Evolutionary conservation across 2,113 vertebrate genomes (phyloP).

Genomic region (Motacilla tschutschensis): DNA sequence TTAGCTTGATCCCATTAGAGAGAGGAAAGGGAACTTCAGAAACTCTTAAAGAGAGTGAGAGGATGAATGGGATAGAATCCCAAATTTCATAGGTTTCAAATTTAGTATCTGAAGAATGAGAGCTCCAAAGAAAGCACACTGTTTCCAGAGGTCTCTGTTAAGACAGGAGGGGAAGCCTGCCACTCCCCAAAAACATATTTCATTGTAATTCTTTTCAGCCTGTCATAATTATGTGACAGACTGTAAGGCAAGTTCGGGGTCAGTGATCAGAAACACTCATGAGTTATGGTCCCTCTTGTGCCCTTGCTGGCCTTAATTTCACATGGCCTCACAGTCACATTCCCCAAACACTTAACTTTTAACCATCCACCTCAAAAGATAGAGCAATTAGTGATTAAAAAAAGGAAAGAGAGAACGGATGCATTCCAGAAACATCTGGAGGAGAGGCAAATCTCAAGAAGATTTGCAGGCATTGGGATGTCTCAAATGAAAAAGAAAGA

Average conservation of each 20-base stretch:
- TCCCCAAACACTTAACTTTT: constrained; percentile 56
- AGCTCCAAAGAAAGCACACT: neutral
- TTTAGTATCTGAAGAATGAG: neutral
- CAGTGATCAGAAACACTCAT: constrained; percentile 59
- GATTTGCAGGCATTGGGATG: constrained; percentile 42
- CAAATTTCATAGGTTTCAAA: neutral
- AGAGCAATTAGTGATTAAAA: constrained; percentile 45
- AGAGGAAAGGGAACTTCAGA: neutral
- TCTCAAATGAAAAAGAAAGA: constrained; percentile 30
- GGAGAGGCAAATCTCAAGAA: constrained; percentile 24
- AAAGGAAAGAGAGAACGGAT: constrained; percentile 15
- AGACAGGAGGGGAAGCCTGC: neutral
- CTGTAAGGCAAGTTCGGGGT: constrained; percentile 58
- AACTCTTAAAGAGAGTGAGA: neutral
- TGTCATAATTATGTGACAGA: constrained; percentile 43
- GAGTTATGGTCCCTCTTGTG: constrained; percentile 49
- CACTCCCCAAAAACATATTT: neutral
- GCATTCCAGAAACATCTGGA: constrained; percentile 68
- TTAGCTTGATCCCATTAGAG: neutral
- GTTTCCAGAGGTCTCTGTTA: neutral
- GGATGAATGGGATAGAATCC: neutral
- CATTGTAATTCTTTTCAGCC: constrained; percentile 15
- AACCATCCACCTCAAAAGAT: constrained; percentile 45
- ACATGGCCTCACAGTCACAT: constrained; percentile 40
- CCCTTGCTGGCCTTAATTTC: constrained; percentile 57